Evolutionary conservation across 2,888 invertebrate species (phyloP), one percentile per base, ranked within the genome.

Genomic region (Lypha dubia): DNA sequence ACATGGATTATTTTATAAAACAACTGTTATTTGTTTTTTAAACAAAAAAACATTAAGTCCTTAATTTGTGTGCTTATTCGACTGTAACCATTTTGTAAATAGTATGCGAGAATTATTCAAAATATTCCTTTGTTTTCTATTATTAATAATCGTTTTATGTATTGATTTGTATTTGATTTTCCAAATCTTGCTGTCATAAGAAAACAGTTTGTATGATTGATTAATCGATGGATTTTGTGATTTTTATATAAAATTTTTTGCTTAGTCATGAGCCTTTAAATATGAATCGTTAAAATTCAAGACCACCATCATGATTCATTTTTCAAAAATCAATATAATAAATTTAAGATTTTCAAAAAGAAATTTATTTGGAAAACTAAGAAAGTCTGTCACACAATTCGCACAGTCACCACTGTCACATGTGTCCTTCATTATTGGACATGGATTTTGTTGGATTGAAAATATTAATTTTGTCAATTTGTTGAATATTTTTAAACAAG

Each of bases 191-290:
- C 22, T 53, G 53, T 32, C 32, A 56, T 7, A 56, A 32, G 32
- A 22, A 22, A 9, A n/a, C 1, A 28, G 3, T 28, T 28, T n/a
- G n/a, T 67, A 17, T 28, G n/a, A 51, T 35, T 38, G 32, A 65
- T 62, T 73, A 73, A 83, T 73, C 38, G 83, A 83, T 83, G 17
- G 68, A 1, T 62, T n/a, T 15, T 32, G 20, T 17, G 56, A 44
- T 62, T 60, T 71, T 7, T 71, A 17, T n/a, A 44, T 65, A 82
- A 35, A n/a, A n/a, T n/a, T n/a, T n/a, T n/a, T 60, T 84, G 84
- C 79, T 60, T 38, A 67, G 71, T 84, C 84, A 84, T 76, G 62
- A 5, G 15, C 11, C 53, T 58, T 24, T 38, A 28, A 63, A 56
- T 70, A 58, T 49, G 7, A 49, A 28, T 9, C 8, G 0, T 9